Evolutionary conservation across 2,888 invertebrate genomes (phyloP), one percentile per base, ranked within the genome.

Genomic region (Amitus sp.): DNA sequence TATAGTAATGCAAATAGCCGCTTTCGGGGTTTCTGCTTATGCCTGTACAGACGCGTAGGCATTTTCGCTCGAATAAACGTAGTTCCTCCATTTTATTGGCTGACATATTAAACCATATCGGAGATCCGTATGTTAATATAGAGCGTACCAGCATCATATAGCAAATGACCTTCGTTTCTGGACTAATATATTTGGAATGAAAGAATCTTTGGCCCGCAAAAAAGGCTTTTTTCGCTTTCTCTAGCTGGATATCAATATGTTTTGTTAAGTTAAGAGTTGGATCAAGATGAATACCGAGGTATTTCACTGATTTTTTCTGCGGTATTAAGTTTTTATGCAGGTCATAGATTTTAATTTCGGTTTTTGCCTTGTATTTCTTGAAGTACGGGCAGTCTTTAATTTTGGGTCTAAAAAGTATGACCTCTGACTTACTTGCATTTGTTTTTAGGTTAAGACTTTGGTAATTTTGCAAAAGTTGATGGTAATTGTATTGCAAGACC

Each of bases 361-460:
- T 39, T 2, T 23, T 30, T 30, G 6, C 10, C 10, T 10, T 10
- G 12, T 1, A 17, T 7, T 28, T 30, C 23, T 28, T 28, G 27
- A 27, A 15, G 2, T 15, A 3, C 2, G 15, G 7, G 13, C n/a
- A 4, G 7, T 40, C 34, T 2, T 34, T 1, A 9, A 52, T 20
- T 2, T 18, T 20, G 3, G 52, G 34, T 1, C 23, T 18, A 12
- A 52, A 52, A 1, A 45, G 10, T 2, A 52, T 45, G 0, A 45
- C 45, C 23, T 52, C 52, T 10, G 45, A 45, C 17, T 52, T 52
- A 9, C 9, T 6, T 1, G 13, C 10, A 13, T 64, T 68, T 7
- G 57, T 57, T 52, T 62, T 66, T 1, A 60, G 17, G 49, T 58
- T 62, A 62, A 60, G 61, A 1, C 43, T 39, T 3, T 46, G 4